Evolutionary conservation across 2,113 vertebrate species (phyloP).

Genomic region (Deroptyus accipitrinus): DNA sequence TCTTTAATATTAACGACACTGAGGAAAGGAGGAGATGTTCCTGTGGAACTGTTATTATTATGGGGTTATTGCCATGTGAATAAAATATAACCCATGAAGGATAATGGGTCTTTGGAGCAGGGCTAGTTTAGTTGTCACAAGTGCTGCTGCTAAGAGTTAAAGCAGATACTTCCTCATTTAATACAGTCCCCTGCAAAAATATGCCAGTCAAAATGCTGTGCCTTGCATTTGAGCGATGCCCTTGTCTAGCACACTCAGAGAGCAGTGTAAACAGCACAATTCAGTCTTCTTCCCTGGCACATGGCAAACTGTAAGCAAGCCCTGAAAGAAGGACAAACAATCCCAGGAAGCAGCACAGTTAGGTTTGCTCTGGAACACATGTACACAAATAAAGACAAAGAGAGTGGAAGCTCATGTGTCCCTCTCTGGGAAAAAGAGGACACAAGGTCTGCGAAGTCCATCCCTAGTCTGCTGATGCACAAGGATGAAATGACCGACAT

Average conservation of each 20-base stretch:
- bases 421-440: neutral
- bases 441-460: neutral
- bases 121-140: neutral
- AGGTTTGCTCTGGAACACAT: neutral
- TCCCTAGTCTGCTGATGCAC: neutral
- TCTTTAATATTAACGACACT: neutral
- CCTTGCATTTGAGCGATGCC: neutral
- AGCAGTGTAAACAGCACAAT: neutral
- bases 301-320: neutral
- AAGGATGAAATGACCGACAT: neutral
- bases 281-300: neutral
- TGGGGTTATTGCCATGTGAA: neutral
- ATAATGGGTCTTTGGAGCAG: neutral
- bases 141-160: neutral
- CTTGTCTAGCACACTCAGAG: neutral
- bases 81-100: neutral
- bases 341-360: neutral
- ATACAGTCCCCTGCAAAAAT: slow-evolving; percentile 40
- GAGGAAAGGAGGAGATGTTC: neutral
- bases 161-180: neutral
- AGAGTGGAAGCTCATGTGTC: neutral
- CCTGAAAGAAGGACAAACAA: slow-evolving; percentile 23
- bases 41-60: neutral
- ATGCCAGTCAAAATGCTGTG: slow-evolving; percentile 12
- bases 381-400: neutral